Percentiles rank a stretch among this genome's conserved stretches.
Evolutionary conservation across 2,888 invertebrate genomes (phyloP).

Genomic region (Meliscaeva auricollis): DNA sequence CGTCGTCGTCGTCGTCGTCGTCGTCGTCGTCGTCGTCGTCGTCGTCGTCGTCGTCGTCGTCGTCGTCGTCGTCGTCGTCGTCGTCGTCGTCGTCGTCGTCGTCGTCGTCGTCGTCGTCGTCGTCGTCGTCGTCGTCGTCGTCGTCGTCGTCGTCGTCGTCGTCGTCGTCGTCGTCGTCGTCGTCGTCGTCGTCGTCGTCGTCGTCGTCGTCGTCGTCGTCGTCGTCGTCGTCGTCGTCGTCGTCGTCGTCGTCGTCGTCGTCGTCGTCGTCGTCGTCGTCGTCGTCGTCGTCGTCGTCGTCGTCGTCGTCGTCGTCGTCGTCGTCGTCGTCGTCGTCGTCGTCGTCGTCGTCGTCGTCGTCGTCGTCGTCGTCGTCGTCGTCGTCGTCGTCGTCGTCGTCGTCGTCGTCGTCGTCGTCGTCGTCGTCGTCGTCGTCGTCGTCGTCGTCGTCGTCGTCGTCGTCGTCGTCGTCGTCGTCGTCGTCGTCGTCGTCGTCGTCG

Average conservation of each 20-base stretch:
- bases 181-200: slow-evolving; percentile 2
- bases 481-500: background rate
- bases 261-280: slow-evolving; percentile 2
- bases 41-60: slow-evolving; percentile 3
- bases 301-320: too few species aligned
- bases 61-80: background rate
- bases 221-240: background rate
- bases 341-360: slow-evolving; percentile 2
- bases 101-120: background rate
- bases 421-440: slow-evolving; percentile 6
- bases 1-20: background rate
- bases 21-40: background rate
- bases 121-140: slow-evolving; percentile 1
- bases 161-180: background rate
- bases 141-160: background rate
- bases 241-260: background rate
- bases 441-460: background rate
- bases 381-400: background rate
- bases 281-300: slow-evolving; percentile 4
- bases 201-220: slow-evolving; percentile 2
- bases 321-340: background rate
- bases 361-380: background rate
- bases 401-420: background rate
- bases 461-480: background rate
- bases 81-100: background rate